Evolutionary conservation across 1,140 invertebrate species (phyloP).

Genomic region (Akabosia matsudoensis): DNA sequence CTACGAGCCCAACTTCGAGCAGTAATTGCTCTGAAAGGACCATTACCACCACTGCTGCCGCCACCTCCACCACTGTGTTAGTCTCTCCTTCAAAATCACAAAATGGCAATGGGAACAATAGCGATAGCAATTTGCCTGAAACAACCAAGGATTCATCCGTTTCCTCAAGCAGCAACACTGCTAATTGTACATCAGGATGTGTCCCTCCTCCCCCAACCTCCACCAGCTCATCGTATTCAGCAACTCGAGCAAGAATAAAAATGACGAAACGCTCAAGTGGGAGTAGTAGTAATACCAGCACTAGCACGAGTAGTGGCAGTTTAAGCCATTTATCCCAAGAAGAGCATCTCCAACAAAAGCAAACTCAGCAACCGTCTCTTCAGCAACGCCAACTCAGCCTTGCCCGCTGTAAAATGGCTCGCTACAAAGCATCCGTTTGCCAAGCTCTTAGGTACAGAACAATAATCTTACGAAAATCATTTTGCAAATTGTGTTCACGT

Average conservation of each 20-base stretch:
- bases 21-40: not conserved
- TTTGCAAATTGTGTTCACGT: not conserved
- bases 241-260: not conserved
- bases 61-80: not conserved
- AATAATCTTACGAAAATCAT: not conserved
- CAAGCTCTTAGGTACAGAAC: constrained; percentile 28
- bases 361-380: not conserved
- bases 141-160: too few relatives aligned
- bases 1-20: too few relatives aligned
- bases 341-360: not conserved
- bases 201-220: too few relatives aligned
- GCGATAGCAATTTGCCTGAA: too few relatives aligned
- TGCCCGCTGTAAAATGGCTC: constrained; percentile 9
- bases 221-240: not conserved
- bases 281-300: not conserved
- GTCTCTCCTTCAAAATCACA: not conserved
- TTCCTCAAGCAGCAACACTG: not conserved
- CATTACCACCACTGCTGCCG: not conserved
- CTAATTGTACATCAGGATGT: not conserved
- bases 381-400: not conserved
- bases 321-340: not conserved
- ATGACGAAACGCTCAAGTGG: not conserved
- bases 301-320: not conserved
- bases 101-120: constrained; percentile 4
- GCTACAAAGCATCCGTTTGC: constrained; percentile 28